Evolutionary conservation across 2,113 vertebrate species (phyloP).

Genomic region (Glareola pratincola): DNA sequence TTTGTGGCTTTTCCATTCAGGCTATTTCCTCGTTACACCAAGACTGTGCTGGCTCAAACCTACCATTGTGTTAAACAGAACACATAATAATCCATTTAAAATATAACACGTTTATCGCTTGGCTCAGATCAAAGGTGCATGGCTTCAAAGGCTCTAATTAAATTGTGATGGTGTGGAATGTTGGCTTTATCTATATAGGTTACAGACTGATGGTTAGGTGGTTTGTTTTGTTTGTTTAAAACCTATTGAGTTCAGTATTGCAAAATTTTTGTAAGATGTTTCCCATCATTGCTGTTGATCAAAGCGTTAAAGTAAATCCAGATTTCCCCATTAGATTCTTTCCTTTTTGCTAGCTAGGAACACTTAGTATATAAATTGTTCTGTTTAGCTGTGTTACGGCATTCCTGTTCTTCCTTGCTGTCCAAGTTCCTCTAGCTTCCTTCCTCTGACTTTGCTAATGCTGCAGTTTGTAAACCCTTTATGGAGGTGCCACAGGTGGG

Average conservation of each 20-base stretch:
- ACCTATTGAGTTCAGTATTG: not conserved
- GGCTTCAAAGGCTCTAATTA: slow-evolving; percentile 53
- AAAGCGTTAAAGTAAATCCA: not conserved
- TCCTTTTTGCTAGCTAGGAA: not conserved
- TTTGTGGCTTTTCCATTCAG: not conserved
- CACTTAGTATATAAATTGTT: not conserved
- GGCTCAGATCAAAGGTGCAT: slow-evolving; percentile 25
- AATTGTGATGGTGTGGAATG: not conserved
- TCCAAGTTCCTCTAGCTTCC: not conserved
- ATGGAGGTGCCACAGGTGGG: not conserved
- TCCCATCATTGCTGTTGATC: not conserved
- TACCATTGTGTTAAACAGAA: not conserved
- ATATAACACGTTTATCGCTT: slow-evolving; percentile 21
- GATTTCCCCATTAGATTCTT: not conserved
- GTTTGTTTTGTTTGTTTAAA: not conserved
- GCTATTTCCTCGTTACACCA: slow-evolving; percentile 36
- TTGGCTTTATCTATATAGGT: not conserved
- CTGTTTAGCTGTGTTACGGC: not conserved
- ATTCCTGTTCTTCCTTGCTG: not conserved
- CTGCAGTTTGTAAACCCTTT: not conserved
- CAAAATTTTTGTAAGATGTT: not conserved
- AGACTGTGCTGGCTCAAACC: not conserved
- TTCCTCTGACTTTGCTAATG: not conserved
- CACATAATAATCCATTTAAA: slow-evolving; percentile 15
- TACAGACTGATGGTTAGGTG: not conserved